Evolutionary conservation across 2,888 invertebrate species (phyloP).

Genomic region (Hirtodrosophila cameraria): DNA sequence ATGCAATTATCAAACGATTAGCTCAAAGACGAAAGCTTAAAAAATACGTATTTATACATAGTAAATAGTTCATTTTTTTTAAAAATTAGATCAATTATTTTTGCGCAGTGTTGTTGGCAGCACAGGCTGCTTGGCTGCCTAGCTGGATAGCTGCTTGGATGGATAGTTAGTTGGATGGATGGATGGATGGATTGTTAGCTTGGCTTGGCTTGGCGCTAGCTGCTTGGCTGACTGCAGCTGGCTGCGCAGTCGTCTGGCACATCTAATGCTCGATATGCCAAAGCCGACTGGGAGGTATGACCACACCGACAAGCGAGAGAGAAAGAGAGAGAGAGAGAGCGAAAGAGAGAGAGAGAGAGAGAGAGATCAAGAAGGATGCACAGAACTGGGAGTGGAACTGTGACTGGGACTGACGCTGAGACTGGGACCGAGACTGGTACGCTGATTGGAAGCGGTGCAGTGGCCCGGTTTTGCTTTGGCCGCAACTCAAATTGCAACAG

Average conservation of each 20-base stretch:
- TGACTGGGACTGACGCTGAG: not conserved
- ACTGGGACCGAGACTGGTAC: not conserved
- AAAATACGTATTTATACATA: not conserved
- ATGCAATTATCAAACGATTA: too few species aligned
- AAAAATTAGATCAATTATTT: slow-evolving; percentile 1
- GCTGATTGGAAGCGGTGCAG: slow-evolving; percentile 41
- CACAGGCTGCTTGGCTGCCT: slow-evolving; percentile 2
- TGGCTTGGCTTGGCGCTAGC: slow-evolving; percentile 54
- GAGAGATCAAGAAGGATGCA: slow-evolving; percentile 43
- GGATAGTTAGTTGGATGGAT: slow-evolving; percentile 36
- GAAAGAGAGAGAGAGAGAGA: not conserved
- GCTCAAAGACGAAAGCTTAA: too few species aligned
- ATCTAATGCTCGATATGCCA: slow-evolving; percentile 30
- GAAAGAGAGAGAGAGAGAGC: not conserved
- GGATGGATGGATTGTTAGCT: slow-evolving; percentile 35
- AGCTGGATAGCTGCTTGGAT: slow-evolving; percentile 32
- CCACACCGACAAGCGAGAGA: slow-evolving; percentile 37
- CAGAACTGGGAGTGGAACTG: slow-evolving; percentile 28
- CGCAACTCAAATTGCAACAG: slow-evolving; percentile 47
- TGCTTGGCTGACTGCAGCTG: slow-evolving; percentile 70
- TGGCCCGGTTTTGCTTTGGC: slow-evolving; percentile 51
- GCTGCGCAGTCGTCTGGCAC: slow-evolving; percentile 48
- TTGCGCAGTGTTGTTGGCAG: slow-evolving; percentile 19
- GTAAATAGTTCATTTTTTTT: not conserved
- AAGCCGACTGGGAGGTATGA: slow-evolving; percentile 59